Evolutionary conservation across 2,888 invertebrate genomes (phyloP), one percentile per base, ranked within the genome.

Genomic region (Napeogenes inachia): DNA sequence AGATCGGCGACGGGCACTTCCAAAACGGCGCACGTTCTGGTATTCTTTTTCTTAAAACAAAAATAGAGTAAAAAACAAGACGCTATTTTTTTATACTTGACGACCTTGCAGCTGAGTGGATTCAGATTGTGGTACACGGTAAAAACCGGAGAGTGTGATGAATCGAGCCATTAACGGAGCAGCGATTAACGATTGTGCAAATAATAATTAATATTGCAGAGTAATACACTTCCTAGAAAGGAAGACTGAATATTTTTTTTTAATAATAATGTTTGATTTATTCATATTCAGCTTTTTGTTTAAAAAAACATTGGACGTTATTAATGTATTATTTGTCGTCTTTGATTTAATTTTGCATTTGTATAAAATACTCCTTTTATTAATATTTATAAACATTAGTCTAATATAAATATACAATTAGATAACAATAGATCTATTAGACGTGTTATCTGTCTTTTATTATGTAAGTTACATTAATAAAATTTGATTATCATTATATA

Each of bases 301-400:
- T 35, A 35, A 35, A 35, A 4, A 35, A 35, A 21, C 21, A 21
- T 21, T 21, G 21, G 21, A 21, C 21, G 21, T 21, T 21, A 21
- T 21, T 21, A 38, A 38, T 38, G 8, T 38, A 38, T 8, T 3
- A 8, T 38, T 38, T 38, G 4, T 74, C 68, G 71, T 74, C 73
- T 76, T 72, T 75, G 80, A 84, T 80, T 81, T 77, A 87, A 89
- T 88, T 85, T 89, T 88, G 87, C 88, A 89, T 88, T 87, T 86
- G 81, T 84, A 81, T 77, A 84, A 82, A 81, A 86, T 80, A 78
- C 77, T 72, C 78, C 74, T 77, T 57, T 47, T 75, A 76, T 79
- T 82, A 81, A 85, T 67, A 85, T 86, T 84, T 84, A 85, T 84
- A 79, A 78, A 82, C 79, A 82, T 82, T 77, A 78, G 79, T 76